These are phyloP conservation scores for Athalia circularis DNA, from an alignment of 2,888 invertebrate genomes.

Conservation along the genomic window DNA sequence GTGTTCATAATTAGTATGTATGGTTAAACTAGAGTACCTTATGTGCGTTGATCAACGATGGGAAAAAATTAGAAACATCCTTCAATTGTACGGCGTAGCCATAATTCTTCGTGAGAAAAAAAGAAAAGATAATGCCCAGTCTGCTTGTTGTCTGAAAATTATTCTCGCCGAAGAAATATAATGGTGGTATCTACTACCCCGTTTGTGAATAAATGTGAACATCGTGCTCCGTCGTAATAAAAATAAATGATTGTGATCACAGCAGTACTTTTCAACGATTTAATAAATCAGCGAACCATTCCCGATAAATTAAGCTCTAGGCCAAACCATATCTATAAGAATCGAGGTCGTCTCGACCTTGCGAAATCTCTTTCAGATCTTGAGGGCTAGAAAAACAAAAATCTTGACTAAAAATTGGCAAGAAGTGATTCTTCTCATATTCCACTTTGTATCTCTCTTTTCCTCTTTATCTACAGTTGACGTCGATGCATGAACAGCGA, in stretches of 20 bases:
- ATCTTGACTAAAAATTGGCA: constrained; percentile 12
- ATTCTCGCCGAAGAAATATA: background rate
- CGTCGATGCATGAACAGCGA: constrained; percentile 21
- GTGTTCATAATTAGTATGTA: too few species aligned
- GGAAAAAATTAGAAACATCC: constrained; percentile 1
- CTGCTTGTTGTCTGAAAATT: background rate
- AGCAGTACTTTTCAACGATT: constrained; percentile 7
- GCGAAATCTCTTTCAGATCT: constrained; percentile 2
- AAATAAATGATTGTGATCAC: background rate
- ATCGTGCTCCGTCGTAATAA: constrained; percentile 5
- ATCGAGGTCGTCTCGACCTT: background rate
- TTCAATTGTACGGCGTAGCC: background rate
- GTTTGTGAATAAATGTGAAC: constrained; percentile 3
- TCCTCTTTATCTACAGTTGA: background rate
- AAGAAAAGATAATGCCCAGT: background rate
- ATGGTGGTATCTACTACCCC: background rate
- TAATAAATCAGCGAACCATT: constrained; percentile 10
- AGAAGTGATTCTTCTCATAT: background rate
- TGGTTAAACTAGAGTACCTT: too few species aligned
- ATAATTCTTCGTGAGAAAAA: background rate
- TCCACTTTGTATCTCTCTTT: background rate
- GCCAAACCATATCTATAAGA: constrained; percentile 5
- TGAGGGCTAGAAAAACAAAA: constrained; percentile 19
- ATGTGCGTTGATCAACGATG: background rate
- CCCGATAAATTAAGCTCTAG: background rate